phyloP scores from a whole-genome alignment of 2,888 invertebrate genomes.

The Frankliniella fusca region DNA sequence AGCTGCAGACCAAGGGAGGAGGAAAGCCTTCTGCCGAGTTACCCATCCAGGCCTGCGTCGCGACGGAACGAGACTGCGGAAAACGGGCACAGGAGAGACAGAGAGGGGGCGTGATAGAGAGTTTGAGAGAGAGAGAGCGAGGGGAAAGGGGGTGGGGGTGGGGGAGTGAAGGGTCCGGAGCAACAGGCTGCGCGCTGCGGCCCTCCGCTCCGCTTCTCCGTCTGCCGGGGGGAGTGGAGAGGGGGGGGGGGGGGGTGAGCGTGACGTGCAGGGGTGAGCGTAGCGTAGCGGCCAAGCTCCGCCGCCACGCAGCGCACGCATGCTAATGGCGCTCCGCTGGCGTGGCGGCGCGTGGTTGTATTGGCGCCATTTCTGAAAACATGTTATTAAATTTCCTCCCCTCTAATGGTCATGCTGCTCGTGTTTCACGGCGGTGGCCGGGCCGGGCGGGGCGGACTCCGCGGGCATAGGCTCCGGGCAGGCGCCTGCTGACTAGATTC shows the following conservation, averaged over 20 bases:
- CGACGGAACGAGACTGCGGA: not conserved
- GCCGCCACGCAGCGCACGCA: not conserved
- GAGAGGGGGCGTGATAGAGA: not conserved
- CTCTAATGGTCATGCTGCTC: no score
- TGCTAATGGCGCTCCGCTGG: not conserved
- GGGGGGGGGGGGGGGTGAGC: not conserved
- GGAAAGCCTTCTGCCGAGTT: not conserved
- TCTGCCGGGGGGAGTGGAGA: no score
- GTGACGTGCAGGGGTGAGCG: not conserved
- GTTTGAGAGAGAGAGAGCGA: not conserved
- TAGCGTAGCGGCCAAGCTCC: not conserved
- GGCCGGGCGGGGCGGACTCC: no score
- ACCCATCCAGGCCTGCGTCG: no score
- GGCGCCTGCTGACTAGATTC: no score
- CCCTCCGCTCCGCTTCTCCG: no score
- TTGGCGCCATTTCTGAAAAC: not conserved
- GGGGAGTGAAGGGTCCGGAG: not conserved
- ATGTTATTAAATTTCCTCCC: not conserved
- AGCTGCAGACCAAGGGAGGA: not conserved
- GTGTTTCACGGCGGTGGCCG: no score
- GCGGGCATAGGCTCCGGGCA: no score
- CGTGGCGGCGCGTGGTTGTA: not conserved
- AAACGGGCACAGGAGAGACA: no score
- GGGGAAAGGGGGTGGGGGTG: not conserved
- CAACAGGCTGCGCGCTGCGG: not conserved